Conservation (phyloP, 2,888 invertebrate species). For the Agriopis leucophaearia region DNA sequence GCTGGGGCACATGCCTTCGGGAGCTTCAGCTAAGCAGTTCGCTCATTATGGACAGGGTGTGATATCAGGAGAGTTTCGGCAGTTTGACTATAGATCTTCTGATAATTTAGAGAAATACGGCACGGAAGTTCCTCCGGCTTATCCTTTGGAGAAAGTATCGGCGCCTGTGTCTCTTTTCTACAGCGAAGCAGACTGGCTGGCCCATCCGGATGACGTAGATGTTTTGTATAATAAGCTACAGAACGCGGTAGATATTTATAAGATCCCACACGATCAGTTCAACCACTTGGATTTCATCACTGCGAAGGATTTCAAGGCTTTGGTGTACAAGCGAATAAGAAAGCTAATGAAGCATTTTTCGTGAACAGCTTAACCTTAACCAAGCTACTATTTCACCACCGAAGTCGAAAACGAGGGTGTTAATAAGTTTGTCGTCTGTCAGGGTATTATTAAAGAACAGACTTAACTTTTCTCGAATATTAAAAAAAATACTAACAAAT, state of each 20-base stretch:
- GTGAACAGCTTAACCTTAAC: background rate
- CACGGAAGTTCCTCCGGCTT: slow-evolving; percentile 60
- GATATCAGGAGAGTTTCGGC: slow-evolving; percentile 62
- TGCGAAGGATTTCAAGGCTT: slow-evolving; percentile 66
- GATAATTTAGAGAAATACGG: slow-evolving; percentile 67
- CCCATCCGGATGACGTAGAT: slow-evolving; percentile 85
- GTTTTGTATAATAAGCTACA: slow-evolving; percentile 80
- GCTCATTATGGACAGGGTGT: slow-evolving; percentile 84
- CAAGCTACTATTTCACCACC: background rate
- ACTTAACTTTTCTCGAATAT: no score
- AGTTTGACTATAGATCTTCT: slow-evolving; percentile 65
- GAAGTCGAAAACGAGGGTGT: no score
- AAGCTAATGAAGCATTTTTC: slow-evolving; percentile 52
- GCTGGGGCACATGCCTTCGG: slow-evolving; percentile 83
- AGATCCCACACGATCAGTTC: slow-evolving; percentile 81
- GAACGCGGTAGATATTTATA: slow-evolving; percentile 83
- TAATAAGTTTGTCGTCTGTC: no score
- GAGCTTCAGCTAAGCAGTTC: slow-evolving; percentile 82
- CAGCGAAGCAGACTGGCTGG: slow-evolving; percentile 88
- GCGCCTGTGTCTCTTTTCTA: slow-evolving; percentile 72
- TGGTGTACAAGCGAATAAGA: slow-evolving; percentile 58
- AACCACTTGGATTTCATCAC: slow-evolving; percentile 74
- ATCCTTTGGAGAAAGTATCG: slow-evolving; percentile 60
- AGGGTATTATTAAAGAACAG: no score
- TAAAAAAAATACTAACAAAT: no score